Base-by-base conservation (phyloP, 2,888 invertebrate species). In the Polylopha cassiicola region DNA sequence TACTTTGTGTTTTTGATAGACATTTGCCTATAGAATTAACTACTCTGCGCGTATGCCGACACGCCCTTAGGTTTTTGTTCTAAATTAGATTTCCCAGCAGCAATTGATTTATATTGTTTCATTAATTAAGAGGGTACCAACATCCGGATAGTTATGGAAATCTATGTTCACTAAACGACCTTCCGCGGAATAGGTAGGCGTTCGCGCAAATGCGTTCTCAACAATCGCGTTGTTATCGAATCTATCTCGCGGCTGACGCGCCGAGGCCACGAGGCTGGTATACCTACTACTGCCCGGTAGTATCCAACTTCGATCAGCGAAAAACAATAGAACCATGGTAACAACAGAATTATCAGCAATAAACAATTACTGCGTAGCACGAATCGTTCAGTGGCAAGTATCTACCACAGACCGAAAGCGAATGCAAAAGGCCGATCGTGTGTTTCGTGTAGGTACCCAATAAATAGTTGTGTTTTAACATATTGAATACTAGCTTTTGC, bases 141-240 rank as follows among this genome's bases (percentile, higher is more conserved):
- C 63, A 62, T 67, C 66, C 59, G 45, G 58, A 58, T 51, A 46
- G 47, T 51, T 64, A 72, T 70, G 63, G 42, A 31, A 17, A 28
- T 11, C 15, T 28, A 22, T 24, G 31, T 32, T 32, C 49, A 69
- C 71, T 63, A 44, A 50, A 51, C 61, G 65, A 66, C 71, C 72
- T 73, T 72, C 66, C 56, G 55, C 48, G 45, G 45, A 45, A 53
- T 59, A 61, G 62, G 63, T 61, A 59, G 53, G 56, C 55, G 55
- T 61, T 60, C 58, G 61, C 66, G 64, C 60, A 62, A 66, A 67
- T 63, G 65, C 63, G 71, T 73, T 72, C 70, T 70, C 64, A 73
- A 74, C 74, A 74, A 74, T 73, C 65, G 61, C 58, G 65, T 64
- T 64, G 70, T 69, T 71, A 69, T 68, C 65, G 58, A 58, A 58